These are phyloP conservation scores for Probosciger aterrimus DNA, from an alignment of 2,113 vertebrate genomes.

Conservation along the genomic window DNA sequence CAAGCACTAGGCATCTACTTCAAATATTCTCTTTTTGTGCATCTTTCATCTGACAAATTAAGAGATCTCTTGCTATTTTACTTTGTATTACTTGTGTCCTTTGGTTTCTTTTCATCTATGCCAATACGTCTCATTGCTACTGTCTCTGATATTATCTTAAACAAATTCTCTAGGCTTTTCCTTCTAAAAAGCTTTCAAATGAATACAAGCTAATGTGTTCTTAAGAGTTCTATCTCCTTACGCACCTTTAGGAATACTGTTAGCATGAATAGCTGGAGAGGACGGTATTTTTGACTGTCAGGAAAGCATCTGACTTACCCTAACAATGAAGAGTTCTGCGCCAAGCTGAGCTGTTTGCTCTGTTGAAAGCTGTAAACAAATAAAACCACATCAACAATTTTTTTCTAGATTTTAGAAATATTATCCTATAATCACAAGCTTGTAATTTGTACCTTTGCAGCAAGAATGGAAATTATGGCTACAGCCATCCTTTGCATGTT, in stretches of 20 bases:
- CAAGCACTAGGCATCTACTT: not conserved
- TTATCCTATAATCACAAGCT: not conserved
- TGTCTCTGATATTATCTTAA: not conserved
- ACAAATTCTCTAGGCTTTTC: not conserved
- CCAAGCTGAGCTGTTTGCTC: constrained; percentile 97
- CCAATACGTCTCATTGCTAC: not conserved
- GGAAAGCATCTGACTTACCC: constrained; percentile 73
- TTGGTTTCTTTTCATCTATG: not conserved
- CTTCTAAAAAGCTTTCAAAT: not conserved
- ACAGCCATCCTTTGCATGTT: constrained; percentile 99
- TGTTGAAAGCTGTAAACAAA: constrained; percentile 87
- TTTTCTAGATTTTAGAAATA: not conserved
- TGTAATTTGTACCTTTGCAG: constrained; percentile 87
- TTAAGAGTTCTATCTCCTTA: not conserved
- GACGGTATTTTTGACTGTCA: not conserved
- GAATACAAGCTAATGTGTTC: not conserved
- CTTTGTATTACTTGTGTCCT: not conserved
- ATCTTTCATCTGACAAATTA: not conserved
- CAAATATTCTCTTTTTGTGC: not conserved
- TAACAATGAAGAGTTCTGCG: constrained; percentile 95
- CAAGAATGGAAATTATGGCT: constrained; percentile 97
- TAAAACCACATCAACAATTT: not conserved
- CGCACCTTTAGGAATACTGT: not conserved
- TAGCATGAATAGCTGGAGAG: not conserved
- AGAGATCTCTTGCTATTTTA: not conserved